Evolutionary conservation across 2,113 vertebrate species (phyloP).

Genomic region (Gallinago paraguaiae): DNA sequence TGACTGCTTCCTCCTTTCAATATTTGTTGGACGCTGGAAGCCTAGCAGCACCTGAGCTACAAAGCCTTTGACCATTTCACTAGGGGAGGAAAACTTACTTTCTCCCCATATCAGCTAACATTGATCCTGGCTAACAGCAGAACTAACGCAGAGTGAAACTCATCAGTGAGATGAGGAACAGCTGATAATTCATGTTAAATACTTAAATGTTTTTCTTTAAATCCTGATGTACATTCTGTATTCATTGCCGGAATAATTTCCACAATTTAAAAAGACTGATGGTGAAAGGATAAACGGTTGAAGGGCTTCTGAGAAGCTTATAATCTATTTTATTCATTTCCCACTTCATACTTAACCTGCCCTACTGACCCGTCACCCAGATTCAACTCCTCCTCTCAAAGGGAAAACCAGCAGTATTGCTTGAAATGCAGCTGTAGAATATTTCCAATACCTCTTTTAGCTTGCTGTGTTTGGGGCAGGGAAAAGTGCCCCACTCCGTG

Average conservation of each 20-base stretch:
- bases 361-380: neutral
- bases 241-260: neutral
- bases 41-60: neutral
- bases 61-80: neutral
- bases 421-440: neutral
- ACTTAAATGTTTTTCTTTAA: neutral
- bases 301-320: neutral
- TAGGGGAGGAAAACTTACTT: neutral
- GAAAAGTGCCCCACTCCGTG: constrained; percentile 63
- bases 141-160: neutral
- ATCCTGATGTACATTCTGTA: neutral
- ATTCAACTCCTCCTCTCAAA: neutral
- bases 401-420: neutral
- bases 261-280: constrained; percentile 4
- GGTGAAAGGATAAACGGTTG: neutral
- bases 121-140: neutral
- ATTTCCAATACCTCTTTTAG: constrained; percentile 81
- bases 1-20: neutral
- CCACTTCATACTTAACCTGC: constrained; percentile 10
- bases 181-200: neutral
- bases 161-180: neutral
- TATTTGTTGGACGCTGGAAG: neutral
- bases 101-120: neutral
- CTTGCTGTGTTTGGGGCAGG: constrained; percentile 69
- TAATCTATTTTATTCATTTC: constrained; percentile 14